phyloP scores from a whole-genome alignment of 2,797 vertebrate species.

The Phalloptychus januarius region DNA sequence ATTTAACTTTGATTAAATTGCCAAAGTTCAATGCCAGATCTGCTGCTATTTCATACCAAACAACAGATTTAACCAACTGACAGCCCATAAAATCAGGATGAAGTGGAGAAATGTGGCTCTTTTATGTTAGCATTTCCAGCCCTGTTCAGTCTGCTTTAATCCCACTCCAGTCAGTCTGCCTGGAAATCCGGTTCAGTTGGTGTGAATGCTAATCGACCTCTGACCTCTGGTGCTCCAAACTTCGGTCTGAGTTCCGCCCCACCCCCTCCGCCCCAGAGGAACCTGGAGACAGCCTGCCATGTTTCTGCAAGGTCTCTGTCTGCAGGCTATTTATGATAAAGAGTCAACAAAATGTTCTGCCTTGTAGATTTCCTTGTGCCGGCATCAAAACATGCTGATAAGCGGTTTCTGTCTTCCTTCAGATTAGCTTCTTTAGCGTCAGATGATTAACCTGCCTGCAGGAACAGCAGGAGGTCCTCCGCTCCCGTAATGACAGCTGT shows the following conservation, averaged over 20 bases:
- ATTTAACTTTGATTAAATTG: not conserved
- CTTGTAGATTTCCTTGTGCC: not conserved
- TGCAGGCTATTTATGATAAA: constrained; percentile 7
- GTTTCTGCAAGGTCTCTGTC: not conserved
- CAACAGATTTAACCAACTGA: not conserved
- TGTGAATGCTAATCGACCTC: not conserved
- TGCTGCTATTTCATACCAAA: not conserved
- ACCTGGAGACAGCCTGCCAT: not conserved
- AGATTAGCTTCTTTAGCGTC: constrained; percentile 1
- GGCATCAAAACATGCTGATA: constrained; percentile 7
- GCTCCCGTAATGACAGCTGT: not conserved
- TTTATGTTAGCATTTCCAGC: not conserved
- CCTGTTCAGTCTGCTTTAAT: not conserved
- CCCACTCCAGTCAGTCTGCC: not conserved
- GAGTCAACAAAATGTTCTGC: constrained; percentile 2
- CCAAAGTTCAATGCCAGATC: not conserved
- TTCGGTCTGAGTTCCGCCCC: no score
- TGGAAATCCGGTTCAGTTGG: no score
- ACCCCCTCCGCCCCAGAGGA: no score
- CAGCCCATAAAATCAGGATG: not conserved
- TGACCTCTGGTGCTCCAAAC: not conserved
- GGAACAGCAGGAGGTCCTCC: constrained; percentile 4
- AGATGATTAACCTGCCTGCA: not conserved
- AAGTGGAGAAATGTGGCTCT: not conserved
- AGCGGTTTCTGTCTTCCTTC: not conserved